Conservation (phyloP, 1,140 invertebrate species). For the Diabrotica virgifera region DNA sequence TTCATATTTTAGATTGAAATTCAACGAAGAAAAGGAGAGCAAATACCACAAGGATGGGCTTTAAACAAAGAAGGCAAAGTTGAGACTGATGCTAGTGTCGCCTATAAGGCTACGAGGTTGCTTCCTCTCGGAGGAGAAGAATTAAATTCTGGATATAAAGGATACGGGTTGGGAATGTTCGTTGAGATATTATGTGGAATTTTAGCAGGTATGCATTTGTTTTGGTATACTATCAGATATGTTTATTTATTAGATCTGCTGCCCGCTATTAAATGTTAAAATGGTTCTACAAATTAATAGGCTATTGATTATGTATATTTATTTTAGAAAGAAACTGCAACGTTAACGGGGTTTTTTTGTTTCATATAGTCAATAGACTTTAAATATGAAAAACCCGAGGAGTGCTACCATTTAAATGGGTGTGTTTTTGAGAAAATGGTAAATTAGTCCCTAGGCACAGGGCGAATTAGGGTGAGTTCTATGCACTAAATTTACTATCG, state of each 20-base stretch:
- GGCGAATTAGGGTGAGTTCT: too few species aligned
- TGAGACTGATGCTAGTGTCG: conserved; percentile 65
- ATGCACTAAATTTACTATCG: too few species aligned
- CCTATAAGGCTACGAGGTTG: conserved; percentile 63
- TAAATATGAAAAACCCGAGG: too few species aligned
- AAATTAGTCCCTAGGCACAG: too few species aligned
- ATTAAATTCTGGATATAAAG: conserved; percentile 75
- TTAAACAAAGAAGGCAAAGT: conserved; percentile 65
- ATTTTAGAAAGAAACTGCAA: too few species aligned
- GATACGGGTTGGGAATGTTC: conserved; percentile 82
- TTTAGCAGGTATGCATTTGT: conserved; percentile 54
- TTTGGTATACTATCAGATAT: neutral
- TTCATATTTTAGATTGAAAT: conserved; percentile 29
- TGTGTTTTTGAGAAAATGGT: conserved; percentile 1
- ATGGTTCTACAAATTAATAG: too few species aligned
- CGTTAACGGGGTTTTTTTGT: too few species aligned
- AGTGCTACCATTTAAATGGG: too few species aligned
- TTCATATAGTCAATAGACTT: too few species aligned
- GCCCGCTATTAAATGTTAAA: neutral
- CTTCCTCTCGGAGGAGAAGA: conserved; percentile 84
- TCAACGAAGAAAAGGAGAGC: conserved; percentile 24
- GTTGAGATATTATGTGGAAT: conserved; percentile 83
- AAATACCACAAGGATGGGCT: conserved; percentile 84
- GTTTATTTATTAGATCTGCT: too few species aligned
- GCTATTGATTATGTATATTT: too few species aligned